These are phyloP conservation scores for Spondyliosoma cantharus DNA, from an alignment of 2,797 vertebrate species.

Conservation along the genomic window DNA sequence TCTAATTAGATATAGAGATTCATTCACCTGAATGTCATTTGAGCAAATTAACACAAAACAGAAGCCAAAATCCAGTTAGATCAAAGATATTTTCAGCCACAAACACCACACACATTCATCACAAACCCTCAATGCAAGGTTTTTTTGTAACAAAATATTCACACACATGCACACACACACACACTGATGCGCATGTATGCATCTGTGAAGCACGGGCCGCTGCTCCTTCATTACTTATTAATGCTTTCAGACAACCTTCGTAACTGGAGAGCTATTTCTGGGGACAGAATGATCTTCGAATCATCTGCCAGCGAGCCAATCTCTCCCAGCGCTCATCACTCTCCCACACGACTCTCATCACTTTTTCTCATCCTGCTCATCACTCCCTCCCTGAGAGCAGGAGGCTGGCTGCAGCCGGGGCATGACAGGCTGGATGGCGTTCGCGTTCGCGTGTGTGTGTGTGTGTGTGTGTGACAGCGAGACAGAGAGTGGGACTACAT, in stretches of 20 bases:
- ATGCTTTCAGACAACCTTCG: constrained; percentile 66
- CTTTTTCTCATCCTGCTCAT: constrained; percentile 57
- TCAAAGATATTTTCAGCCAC: background rate
- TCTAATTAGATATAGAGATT: constrained; percentile 39
- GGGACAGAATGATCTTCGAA: constrained; percentile 67
- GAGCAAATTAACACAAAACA: constrained; percentile 39
- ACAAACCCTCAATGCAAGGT: background rate
- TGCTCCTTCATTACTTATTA: constrained; percentile 69
- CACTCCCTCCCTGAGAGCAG: constrained; percentile 54
- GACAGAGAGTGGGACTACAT: background rate
- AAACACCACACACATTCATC: background rate
- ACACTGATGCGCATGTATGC: constrained; percentile 8
- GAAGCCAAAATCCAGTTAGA: constrained; percentile 32
- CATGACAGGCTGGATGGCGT: constrained; percentile 33
- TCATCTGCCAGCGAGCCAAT: constrained; percentile 73
- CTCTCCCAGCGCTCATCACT: constrained; percentile 71
- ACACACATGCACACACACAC: background rate
- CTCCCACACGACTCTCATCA: constrained; percentile 57
- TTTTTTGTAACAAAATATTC: background rate
- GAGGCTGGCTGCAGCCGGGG: constrained; percentile 25
- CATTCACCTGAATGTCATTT: constrained; percentile 45
- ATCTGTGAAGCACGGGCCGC: constrained; percentile 29
- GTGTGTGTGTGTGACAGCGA: background rate
- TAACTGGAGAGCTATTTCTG: constrained; percentile 70
- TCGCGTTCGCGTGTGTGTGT: constrained; percentile 18